These are phyloP conservation scores for Cairina moschata DNA, from an alignment of 2,113 vertebrate genomes.

Conservation along the genomic window DNA sequence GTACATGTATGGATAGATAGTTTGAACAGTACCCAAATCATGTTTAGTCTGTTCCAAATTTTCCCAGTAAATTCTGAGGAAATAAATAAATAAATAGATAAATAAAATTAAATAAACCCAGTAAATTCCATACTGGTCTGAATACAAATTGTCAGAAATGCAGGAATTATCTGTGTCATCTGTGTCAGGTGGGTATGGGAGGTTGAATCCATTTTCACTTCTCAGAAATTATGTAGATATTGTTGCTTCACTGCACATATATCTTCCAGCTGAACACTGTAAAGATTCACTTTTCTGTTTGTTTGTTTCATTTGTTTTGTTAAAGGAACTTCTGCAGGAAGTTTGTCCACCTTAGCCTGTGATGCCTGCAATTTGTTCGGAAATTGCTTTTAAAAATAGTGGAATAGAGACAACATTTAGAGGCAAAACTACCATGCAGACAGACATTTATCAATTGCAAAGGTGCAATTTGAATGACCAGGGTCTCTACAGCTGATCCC, in stretches of 20 bases:
- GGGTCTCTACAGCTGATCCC: neutral
- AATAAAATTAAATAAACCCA: neutral
- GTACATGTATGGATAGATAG: neutral
- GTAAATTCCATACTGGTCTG: neutral
- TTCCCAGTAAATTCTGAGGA: no score
- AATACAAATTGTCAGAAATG: neutral
- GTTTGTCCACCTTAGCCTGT: neutral
- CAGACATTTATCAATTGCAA: accelerated
- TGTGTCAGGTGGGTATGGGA: neutral
- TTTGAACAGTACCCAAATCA: neutral
- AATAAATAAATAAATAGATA: neutral
- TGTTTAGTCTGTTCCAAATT: no score
- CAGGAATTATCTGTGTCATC: neutral
- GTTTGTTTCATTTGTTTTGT: neutral
- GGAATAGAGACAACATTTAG: neutral
- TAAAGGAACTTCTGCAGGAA: neutral
- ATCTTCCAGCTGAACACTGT: no score
- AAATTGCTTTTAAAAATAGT: neutral
- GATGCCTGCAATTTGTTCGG: neutral
- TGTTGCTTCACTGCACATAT: no score
- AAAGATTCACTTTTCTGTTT: no score
- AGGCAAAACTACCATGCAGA: neutral
- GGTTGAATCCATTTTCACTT: neutral
- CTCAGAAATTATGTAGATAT: neutral
- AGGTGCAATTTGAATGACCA: neutral